Evolutionary conservation across 2,797 vertebrate species (phyloP).

Genomic region (Gymnothorax reevesii): DNA sequence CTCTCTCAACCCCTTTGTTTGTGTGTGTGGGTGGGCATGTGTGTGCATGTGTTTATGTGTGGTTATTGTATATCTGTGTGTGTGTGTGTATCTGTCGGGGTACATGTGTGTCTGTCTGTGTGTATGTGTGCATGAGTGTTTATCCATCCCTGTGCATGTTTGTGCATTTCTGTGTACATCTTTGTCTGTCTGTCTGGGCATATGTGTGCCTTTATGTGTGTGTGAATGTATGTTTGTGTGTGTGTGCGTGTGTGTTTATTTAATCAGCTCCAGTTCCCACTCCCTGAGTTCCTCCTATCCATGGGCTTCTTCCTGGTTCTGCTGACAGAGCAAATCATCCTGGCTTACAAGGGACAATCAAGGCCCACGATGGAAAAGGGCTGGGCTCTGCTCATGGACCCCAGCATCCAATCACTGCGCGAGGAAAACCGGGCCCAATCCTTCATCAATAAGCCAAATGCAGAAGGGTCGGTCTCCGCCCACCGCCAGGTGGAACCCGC

Average conservation of each 20-base stretch:
- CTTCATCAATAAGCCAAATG: not conserved
- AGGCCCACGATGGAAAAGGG: slow-evolving; percentile 61
- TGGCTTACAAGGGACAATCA: slow-evolving; percentile 57
- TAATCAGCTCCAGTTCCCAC: slow-evolving; percentile 80
- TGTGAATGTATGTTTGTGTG: not conserved
- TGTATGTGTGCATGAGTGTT: not conserved
- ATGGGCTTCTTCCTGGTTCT: slow-evolving; percentile 85
- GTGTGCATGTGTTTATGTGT: not conserved
- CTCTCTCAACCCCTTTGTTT: not conserved
- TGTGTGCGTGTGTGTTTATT: not conserved
- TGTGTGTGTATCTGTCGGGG: not conserved
- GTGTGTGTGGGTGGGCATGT: not conserved
- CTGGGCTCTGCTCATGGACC: slow-evolving; percentile 64
- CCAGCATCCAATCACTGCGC: slow-evolving; percentile 46
- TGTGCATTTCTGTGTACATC: not conserved
- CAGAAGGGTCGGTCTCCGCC: slow-evolving; percentile 18
- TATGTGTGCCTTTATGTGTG: not conserved
- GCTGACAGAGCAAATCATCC: slow-evolving; percentile 78
- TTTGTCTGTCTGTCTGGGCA: not conserved
- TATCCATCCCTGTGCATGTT: too few species aligned
- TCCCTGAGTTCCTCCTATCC: slow-evolving; percentile 84
- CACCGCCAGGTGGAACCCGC: slow-evolving; percentile 74
- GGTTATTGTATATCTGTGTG: not conserved
- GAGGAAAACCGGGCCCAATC: slow-evolving; percentile 38
- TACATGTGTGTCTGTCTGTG: not conserved